Percentiles rank a stretch among this genome's conserved stretches.
Evolutionary conservation across 2,113 vertebrate genomes (phyloP).

Genomic region (Osmerus eperlanus): DNA sequence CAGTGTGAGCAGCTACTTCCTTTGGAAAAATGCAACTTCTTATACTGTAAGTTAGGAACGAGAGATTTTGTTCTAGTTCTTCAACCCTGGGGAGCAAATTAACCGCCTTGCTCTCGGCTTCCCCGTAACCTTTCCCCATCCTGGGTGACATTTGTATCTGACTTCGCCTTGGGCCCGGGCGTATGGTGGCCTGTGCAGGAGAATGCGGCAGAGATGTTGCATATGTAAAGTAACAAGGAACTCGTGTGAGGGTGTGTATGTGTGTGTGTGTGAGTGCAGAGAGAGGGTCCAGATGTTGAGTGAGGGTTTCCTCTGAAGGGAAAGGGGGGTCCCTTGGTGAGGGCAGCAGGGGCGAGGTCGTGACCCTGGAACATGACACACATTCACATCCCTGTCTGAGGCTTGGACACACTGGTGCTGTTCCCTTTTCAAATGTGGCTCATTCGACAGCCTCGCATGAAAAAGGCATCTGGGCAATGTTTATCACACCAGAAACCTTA

Average conservation of each 20-base stretch:
- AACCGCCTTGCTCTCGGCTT: conserved; percentile 58
- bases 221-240: conserved; percentile 56
- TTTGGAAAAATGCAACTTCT: neutral
- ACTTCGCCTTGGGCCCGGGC: conserved; percentile 57
- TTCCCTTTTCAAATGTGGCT: no score
- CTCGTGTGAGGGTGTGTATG: conserved; percentile 32
- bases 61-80: conserved; percentile 43
- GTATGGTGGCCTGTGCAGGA: conserved; percentile 50
- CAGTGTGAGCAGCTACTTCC: no score
- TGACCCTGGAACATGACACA: conserved; percentile 43
- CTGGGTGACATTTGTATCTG: conserved; percentile 72
- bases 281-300: conserved; percentile 47
- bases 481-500: no score
- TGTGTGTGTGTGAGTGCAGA: conserved; percentile 11
- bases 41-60: conserved; percentile 32
- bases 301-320: conserved; percentile 32
- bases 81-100: conserved; percentile 69
- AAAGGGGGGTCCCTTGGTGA: conserved; percentile 44
- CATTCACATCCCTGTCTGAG: conserved; percentile 40
- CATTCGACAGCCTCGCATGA: no score
- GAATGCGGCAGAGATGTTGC: conserved; percentile 52
- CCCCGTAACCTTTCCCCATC: conserved; percentile 67
- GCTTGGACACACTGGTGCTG: neutral
- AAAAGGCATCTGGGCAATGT: no score
- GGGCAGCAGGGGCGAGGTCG: conserved; percentile 41